Evolutionary conservation across 2,797 vertebrate genomes (phyloP), one percentile per base, ranked within the genome.

Genomic region (Odontamblyopus lacepedii): DNA sequence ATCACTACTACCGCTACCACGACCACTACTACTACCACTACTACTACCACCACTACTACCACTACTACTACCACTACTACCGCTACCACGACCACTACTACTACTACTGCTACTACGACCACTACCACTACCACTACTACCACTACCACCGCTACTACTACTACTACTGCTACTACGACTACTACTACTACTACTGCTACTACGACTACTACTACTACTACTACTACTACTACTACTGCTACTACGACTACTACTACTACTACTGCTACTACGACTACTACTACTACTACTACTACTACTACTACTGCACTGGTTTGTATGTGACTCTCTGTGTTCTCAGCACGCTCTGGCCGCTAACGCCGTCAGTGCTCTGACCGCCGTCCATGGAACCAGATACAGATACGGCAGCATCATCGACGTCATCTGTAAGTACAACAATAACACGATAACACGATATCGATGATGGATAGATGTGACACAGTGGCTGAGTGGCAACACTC

Each of bases 391-490:
- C 7, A 1, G 59, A 0, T 99, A 92, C 85, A 65, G 9, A 72
- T 97, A 95, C 0, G 98, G 97, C 80, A 97, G 95, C 93, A 97
- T 97, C 92, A 94, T 96, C 83, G 83, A 76, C 38, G 93, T 94
- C 75, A 98, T 99, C 90, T 99, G 98, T 99, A 90, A 96, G 97
- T 96, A 9, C 18, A 23, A 23, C 23, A 23, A 23, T 23, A 23
- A 23, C 23, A 23, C 23, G 23, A 23, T 23, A 23, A 23, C 23
- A 23, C 23, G 1, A 23, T 23, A 23, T 23, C 23, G 32, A 38
- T 9, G 35, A 38, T 38, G 7, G 35, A 38, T 9, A 38, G 35
- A 38, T 38, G 35, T 38, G 7, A 38, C 23, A 23, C 23, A 23
- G 23, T 38, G 8, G 32, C 32, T 7, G 32, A 23, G 23, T 23